These are phyloP conservation scores for Gracilinanus agilis DNA, from an alignment of 2,113 vertebrate species.

Conservation along the genomic window DNA sequence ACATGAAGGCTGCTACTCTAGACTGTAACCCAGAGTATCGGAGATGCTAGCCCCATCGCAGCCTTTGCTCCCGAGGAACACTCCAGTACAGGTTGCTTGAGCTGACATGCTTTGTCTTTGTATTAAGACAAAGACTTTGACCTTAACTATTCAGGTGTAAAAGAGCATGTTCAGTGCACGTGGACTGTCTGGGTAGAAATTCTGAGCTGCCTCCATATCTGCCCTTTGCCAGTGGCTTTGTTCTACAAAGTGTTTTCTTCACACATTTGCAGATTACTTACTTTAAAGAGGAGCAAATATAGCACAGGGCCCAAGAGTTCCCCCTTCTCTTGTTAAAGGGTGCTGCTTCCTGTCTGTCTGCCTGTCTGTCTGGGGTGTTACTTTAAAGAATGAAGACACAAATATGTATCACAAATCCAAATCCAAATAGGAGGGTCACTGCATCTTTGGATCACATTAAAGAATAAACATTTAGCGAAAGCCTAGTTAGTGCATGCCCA, in stretches of 20 bases:
- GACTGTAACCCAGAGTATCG: background rate
- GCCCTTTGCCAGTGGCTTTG: conserved; percentile 48
- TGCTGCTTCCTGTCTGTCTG: conserved; percentile 12
- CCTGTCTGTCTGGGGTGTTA: conserved; percentile 14
- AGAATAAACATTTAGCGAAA: background rate
- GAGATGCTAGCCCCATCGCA: background rate
- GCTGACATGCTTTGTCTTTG: background rate
- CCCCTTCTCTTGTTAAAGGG: background rate
- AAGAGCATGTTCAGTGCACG: conserved; percentile 24
- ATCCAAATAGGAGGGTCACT: conserved; percentile 28
- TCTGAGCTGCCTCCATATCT: background rate
- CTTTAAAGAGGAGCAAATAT: conserved; percentile 57
- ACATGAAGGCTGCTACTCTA: background rate
- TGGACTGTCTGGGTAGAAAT: conserved; percentile 24
- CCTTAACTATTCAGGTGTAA: conserved; percentile 14
- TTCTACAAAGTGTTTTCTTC: conserved; percentile 56
- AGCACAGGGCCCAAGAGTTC: conserved; percentile 3
- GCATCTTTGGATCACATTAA: background rate
- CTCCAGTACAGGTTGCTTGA: conserved; percentile 32
- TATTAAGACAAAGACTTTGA: conserved; percentile 50
- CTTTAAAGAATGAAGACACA: conserved; percentile 11
- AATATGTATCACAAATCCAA: conserved; percentile 22
- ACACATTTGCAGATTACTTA: conserved; percentile 59
- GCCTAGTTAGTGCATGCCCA: conserved; percentile 8
- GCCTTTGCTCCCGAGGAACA: conserved; percentile 23